Conservation (phyloP, 2,888 invertebrate species). For the Macrostomum cliftonense region DNA sequence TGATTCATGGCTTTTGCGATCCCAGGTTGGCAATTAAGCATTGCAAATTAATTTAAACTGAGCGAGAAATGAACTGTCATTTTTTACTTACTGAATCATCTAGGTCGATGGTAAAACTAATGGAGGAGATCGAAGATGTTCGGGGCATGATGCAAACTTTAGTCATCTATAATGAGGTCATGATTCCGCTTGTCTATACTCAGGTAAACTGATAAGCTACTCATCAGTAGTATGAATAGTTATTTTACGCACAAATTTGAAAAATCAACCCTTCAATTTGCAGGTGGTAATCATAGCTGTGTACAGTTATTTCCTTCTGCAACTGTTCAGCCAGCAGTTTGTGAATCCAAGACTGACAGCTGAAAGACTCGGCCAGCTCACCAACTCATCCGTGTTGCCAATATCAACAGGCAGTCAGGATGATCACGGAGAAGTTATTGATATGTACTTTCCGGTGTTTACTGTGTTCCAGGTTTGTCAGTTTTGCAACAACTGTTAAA, state of each 20-base stretch:
- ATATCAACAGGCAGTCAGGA: too few relatives aligned
- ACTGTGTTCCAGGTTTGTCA: constrained; percentile 6
- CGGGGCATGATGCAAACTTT: constrained; percentile 10
- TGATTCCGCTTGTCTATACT: constrained; percentile 11
- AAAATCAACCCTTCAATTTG: too few relatives aligned
- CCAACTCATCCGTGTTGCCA: too few relatives aligned
- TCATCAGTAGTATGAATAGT: too few relatives aligned
- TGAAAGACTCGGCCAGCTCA: too few relatives aligned
- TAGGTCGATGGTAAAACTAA: constrained; percentile 1
- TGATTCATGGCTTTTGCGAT: constrained; percentile 10
- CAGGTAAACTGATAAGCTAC: constrained; percentile 3
- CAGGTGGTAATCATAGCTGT: constrained; percentile 12
- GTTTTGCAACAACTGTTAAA: too few relatives aligned
- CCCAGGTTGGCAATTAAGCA: constrained; percentile 3
- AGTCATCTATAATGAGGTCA: constrained; percentile 10
- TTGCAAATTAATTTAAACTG: too few relatives aligned
- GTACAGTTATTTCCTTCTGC: constrained; percentile 9
- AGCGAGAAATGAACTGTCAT: too few relatives aligned
- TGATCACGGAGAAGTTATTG: constrained; percentile 10
- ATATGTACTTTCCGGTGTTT: constrained; percentile 11
- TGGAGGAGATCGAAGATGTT: constrained; percentile 8
- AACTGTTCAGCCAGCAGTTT: constrained; percentile 12
- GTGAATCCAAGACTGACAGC: constrained; percentile 8
- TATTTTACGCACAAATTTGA: too few relatives aligned
- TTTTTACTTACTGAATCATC: too few relatives aligned